Percentiles rank a stretch among this genome's conserved stretches.
These are phyloP conservation scores for Drosophila gunungcola DNA, from an alignment of 1,140 invertebrate species.

Conservation along the genomic window DNA sequence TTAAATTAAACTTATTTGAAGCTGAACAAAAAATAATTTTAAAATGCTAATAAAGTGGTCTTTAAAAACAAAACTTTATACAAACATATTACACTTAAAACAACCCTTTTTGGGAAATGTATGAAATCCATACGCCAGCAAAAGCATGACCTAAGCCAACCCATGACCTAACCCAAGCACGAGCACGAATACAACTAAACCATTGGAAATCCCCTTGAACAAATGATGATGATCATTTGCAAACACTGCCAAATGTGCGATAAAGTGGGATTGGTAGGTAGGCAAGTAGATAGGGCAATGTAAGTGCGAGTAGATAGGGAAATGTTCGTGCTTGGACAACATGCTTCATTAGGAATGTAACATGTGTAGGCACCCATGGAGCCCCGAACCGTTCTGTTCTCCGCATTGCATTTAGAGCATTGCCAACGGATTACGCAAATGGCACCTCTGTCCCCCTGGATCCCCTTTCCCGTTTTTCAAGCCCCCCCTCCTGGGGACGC, in stretches of 20 bases:
- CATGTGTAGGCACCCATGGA: constrained; percentile 46
- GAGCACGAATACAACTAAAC: constrained; percentile 2
- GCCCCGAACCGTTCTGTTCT: neutral
- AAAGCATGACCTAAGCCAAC: constrained; percentile 39
- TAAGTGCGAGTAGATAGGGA: constrained; percentile 9
- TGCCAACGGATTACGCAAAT: constrained; percentile 62
- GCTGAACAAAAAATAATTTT: no score
- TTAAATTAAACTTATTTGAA: no score
- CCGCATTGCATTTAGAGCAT: constrained; percentile 49
- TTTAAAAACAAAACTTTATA: no score
- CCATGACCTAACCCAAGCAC: constrained; percentile 39
- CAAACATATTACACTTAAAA: neutral
- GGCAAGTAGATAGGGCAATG: constrained; percentile 17
- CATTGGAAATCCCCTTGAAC: constrained; percentile 23
- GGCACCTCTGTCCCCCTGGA: neutral
- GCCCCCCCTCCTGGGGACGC: neutral
- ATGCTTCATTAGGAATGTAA: constrained; percentile 81
- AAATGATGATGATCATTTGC: constrained; percentile 50
- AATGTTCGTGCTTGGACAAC: constrained; percentile 59
- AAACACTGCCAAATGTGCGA: constrained; percentile 39
- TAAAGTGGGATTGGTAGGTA: constrained; percentile 1
- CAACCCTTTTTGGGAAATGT: neutral
- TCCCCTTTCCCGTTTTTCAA: constrained; percentile 12
- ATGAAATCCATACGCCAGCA: constrained; percentile 2
- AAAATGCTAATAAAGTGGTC: no score